phyloP scores from a whole-genome alignment of 92 coral and sea anemone species.

The Parazoanthus atlanticus region DNA sequence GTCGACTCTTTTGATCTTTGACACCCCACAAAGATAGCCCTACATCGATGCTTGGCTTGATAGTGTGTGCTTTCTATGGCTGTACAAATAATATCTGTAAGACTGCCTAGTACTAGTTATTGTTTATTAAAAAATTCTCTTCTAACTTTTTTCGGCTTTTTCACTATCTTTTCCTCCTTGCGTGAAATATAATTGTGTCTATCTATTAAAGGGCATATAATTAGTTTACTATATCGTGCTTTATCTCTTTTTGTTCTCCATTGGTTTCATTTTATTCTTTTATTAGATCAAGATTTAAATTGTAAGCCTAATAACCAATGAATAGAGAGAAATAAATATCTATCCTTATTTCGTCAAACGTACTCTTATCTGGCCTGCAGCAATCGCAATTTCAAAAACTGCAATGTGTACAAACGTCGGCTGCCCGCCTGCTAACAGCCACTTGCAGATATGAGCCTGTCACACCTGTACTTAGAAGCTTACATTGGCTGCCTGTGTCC shows the following conservation, averaged over 20 bases:
- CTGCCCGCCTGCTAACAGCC: slow-evolving; percentile 44
- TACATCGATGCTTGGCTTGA: slow-evolving; percentile 35
- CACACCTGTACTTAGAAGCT: slow-evolving; percentile 43
- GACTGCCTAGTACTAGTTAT: too few species aligned
- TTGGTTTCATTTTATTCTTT: too few species aligned
- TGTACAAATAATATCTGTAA: slow-evolving; percentile 39
- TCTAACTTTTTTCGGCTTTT: too few species aligned
- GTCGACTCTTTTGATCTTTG: too few species aligned
- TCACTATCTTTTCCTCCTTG: slow-evolving; percentile 29
- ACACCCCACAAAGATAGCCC: slow-evolving; percentile 36
- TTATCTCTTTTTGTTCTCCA: too few species aligned
- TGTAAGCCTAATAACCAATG: too few species aligned
- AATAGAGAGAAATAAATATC: too few species aligned
- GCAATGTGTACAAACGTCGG: not conserved
- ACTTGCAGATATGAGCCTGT: slow-evolving; percentile 43
- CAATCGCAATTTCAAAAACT: not conserved
- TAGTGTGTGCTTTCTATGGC: slow-evolving; percentile 34
- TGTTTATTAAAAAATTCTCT: too few species aligned
- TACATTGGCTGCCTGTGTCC: slow-evolving; percentile 38
- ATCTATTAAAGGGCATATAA: too few species aligned
- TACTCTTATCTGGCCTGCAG: not conserved
- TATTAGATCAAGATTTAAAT: too few species aligned
- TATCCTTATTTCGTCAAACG: not conserved
- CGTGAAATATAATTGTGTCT: not conserved
- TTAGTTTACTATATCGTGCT: too few species aligned